Evolutionary conservation across 2,888 invertebrate species (phyloP).

Genomic region (Copidosoma aretas): DNA sequence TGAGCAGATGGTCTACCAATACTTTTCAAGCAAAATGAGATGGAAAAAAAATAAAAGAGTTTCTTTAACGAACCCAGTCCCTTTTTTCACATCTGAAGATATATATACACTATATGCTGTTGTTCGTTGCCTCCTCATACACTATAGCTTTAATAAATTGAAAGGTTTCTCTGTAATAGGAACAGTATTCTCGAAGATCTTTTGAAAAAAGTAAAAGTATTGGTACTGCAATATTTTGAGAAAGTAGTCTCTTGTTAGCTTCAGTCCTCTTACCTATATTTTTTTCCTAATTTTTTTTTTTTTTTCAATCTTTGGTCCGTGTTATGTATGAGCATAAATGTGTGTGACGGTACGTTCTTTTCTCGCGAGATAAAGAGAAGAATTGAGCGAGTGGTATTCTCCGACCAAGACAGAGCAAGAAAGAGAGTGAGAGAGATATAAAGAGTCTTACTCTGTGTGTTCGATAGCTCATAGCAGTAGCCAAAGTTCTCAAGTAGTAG

Average conservation of each 20-base stretch:
- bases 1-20: too few relatives aligned
- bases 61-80: too few relatives aligned
- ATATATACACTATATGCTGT: slow-evolving; percentile 21
- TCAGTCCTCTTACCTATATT: too few relatives aligned
- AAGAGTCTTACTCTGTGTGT: slow-evolving; percentile 39
- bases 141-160: slow-evolving; percentile 3
- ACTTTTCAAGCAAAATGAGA: too few relatives aligned
- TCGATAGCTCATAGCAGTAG: slow-evolving; percentile 52
- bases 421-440: background rate
- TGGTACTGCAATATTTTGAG: slow-evolving; percentile 14
- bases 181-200: background rate
- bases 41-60: too few relatives aligned
- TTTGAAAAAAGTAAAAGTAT: slow-evolving; percentile 3
- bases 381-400: slow-evolving; percentile 35
- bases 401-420: slow-evolving; percentile 22
- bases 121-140: slow-evolving; percentile 10
- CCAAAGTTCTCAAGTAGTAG: slow-evolving; percentile 49
- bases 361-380: background rate
- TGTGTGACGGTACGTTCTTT: background rate
- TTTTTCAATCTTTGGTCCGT: too few relatives aligned
- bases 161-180: slow-evolving; percentile 7
- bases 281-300: too few relatives aligned
- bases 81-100: slow-evolving; percentile 1
- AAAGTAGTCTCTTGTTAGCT: background rate
- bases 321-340: too few relatives aligned